Percentiles rank a stretch among this genome's conserved stretches.
phyloP scores from a whole-genome alignment of 2,797 vertebrate species.

The Centroberyx gerrardi region DNA sequence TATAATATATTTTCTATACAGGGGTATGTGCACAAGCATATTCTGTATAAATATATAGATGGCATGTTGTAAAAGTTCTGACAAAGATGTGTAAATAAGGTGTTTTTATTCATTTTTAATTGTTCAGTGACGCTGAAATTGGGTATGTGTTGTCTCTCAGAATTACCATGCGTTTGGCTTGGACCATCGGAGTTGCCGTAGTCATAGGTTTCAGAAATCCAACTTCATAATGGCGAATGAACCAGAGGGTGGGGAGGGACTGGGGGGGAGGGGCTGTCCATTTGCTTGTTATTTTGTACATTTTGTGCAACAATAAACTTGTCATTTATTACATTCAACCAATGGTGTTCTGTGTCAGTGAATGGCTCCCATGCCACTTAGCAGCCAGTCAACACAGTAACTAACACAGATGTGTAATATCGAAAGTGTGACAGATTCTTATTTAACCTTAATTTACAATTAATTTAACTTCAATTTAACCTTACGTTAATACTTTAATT shows the following conservation, averaged over 20 bases:
- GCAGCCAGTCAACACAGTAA: too few species aligned
- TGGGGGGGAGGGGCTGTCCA: slow-evolving; percentile 78
- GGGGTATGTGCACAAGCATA: slow-evolving; percentile 84
- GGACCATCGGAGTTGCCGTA: slow-evolving; percentile 85
- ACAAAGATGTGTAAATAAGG: slow-evolving; percentile 89
- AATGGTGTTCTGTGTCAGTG: slow-evolving; percentile 22
- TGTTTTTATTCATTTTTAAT: slow-evolving; percentile 92
- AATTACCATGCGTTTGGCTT: slow-evolving; percentile 86
- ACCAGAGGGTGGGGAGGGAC: slow-evolving; percentile 74
- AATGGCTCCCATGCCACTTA: too few species aligned
- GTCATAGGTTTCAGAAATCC: slow-evolving; percentile 88
- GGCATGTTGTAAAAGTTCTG: slow-evolving; percentile 90
- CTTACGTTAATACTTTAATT: too few species aligned
- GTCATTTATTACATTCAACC: slow-evolving; percentile 88
- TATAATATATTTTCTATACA: slow-evolving; percentile 89
- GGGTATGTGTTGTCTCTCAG: slow-evolving; percentile 88
- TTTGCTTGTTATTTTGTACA: slow-evolving; percentile 95
- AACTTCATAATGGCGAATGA: slow-evolving; percentile 83
- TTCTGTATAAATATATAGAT: slow-evolving; percentile 89
- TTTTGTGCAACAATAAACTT: slow-evolving; percentile 94
- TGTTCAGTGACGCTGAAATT: slow-evolving; percentile 89
- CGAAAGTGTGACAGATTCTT: too few species aligned
- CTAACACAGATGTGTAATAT: too few species aligned
- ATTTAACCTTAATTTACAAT: too few species aligned
- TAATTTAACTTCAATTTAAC: too few species aligned